A percentile compares a stretch with the other conserved stretches of the same genome.
phyloP scores from a whole-genome alignment of 1,140 invertebrate genomes.

The Pogonomyrmex californicus region DNA sequence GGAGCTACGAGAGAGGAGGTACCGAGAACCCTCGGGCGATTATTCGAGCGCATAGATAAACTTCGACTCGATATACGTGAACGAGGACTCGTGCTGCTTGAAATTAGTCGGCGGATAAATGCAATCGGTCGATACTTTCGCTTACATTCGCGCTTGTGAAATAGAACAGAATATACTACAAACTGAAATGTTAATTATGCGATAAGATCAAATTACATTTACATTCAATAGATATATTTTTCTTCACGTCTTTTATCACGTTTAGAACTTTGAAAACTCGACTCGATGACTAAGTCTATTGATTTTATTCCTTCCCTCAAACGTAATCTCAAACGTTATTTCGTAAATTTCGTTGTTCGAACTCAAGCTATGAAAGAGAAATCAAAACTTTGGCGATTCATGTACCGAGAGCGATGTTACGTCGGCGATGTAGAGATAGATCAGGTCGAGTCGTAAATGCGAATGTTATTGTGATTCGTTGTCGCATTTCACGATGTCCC shows the following conservation, averaged over 20 bases:
- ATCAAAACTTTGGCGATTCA: slow-evolving; percentile 47
- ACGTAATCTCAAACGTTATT: no score
- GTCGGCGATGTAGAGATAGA: slow-evolving; percentile 19
- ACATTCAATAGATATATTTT: background rate
- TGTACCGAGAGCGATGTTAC: slow-evolving; percentile 31
- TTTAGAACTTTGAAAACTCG: background rate
- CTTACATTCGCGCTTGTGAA: background rate
- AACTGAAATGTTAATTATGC: background rate
- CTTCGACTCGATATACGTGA: slow-evolving; percentile 41
- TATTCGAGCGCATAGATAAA: slow-evolving; percentile 61
- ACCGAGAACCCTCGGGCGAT: slow-evolving; percentile 46
- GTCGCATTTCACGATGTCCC: slow-evolving; percentile 35
- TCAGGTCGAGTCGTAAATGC: slow-evolving; percentile 29
- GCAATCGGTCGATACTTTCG: slow-evolving; percentile 55
- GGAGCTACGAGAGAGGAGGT: background rate
- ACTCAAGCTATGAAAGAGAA: slow-evolving; percentile 33
- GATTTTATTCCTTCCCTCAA: background rate
- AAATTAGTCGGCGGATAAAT: slow-evolving; percentile 56
- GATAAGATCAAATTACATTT: background rate
- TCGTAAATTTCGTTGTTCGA: slow-evolving; percentile 1
- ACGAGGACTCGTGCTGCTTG: background rate
- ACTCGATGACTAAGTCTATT: background rate
- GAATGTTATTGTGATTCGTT: slow-evolving; percentile 43
- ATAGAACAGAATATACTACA: background rate
- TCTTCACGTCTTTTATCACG: background rate